A percentile compares a stretch with the other conserved stretches of the same genome.
Conservation (phyloP, 2,888 invertebrate species). For the Labia minor region DNA sequence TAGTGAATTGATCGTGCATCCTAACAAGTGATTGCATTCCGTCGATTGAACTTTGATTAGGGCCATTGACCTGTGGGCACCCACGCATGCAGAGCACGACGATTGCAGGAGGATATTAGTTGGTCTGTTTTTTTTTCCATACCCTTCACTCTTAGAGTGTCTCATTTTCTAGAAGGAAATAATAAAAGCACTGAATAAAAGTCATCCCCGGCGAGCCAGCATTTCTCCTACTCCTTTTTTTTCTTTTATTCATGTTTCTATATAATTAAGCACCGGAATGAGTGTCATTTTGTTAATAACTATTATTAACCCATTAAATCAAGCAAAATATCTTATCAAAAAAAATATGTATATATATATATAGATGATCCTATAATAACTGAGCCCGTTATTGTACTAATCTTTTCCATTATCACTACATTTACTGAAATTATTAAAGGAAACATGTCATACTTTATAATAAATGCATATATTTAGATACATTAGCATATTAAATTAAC, state of each 20-base stretch:
- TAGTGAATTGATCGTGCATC: too few species aligned
- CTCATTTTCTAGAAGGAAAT: not conserved
- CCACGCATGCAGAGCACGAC: not conserved
- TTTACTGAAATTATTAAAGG: too few species aligned
- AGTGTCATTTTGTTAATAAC: not conserved
- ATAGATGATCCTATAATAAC: not conserved
- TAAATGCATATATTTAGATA: too few species aligned
- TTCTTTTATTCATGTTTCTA: not conserved
- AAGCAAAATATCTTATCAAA: not conserved
- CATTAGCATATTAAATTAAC: too few species aligned
- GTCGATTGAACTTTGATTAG: conserved; percentile 13
- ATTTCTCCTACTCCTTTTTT: not conserved
- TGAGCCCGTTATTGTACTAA: too few species aligned
- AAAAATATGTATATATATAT: not conserved
- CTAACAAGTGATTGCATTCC: not conserved
- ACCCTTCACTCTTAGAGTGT: too few species aligned
- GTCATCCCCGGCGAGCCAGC: not conserved
- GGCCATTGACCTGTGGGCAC: not conserved
- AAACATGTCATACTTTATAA: too few species aligned
- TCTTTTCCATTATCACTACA: too few species aligned
- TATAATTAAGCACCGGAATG: not conserved
- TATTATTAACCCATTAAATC: not conserved
- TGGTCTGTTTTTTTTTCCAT: too few species aligned
- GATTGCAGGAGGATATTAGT: too few species aligned
- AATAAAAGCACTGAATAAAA: not conserved